Percentiles rank a stretch among this genome's conserved stretches.
Conservation (phyloP, 2,888 invertebrate genomes). For the Andrena bicolor region DNA sequence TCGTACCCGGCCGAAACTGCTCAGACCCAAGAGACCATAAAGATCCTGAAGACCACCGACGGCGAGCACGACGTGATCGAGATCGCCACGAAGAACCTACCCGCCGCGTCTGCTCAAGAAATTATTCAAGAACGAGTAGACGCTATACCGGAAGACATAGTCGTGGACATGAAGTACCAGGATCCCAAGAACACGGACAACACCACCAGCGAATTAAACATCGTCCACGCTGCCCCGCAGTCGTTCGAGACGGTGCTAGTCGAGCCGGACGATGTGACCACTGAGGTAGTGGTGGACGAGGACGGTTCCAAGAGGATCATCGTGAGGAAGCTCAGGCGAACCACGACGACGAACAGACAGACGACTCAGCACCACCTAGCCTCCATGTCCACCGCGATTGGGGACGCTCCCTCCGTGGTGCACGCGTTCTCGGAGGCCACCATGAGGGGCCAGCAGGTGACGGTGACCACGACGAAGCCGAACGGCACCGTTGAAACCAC, state of each 20-base stretch:
- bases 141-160: conserved; percentile 86
- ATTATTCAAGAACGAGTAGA: conserved; percentile 54
- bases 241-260: conserved; percentile 93
- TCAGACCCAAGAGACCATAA: conserved; percentile 80
- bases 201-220: conserved; percentile 89
- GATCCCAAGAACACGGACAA: conserved; percentile 86
- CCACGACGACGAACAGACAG: conserved; percentile 88
- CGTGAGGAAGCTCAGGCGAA: conserved; percentile 90
- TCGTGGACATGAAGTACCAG: conserved; percentile 91
- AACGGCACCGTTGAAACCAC: conserved; percentile 89
- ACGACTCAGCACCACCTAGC: conserved; percentile 88
- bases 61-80: conserved; percentile 83
- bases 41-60: conserved; percentile 80
- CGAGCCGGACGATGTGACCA: conserved; percentile 93
- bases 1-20: conserved; percentile 57
- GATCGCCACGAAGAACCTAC: conserved; percentile 82
- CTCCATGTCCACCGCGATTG: conserved; percentile 86
- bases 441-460: conserved; percentile 88
- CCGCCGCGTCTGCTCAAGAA: conserved; percentile 61
- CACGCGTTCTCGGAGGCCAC: conserved; percentile 90
- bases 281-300: conserved; percentile 91
- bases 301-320: conserved; percentile 93
- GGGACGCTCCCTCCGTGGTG: conserved; percentile 87
- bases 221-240: conserved; percentile 90
- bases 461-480: conserved; percentile 87